phyloP scores from a whole-genome alignment of 2,113 vertebrate species.

The Tyto alba region DNA sequence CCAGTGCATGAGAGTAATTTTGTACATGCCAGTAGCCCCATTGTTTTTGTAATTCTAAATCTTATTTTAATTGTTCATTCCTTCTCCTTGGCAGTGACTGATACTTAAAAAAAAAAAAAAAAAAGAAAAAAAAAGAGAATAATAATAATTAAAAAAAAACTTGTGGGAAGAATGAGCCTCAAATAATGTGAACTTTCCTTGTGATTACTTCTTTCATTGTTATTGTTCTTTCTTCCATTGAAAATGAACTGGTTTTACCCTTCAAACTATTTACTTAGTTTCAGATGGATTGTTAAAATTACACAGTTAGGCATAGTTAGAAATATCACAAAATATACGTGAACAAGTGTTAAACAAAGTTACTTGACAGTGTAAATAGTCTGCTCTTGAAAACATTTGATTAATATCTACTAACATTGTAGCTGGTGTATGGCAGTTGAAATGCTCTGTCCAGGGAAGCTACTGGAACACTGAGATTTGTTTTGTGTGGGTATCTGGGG shows the following conservation, averaged over 20 bases:
- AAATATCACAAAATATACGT: neutral
- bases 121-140: neutral
- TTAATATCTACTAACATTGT: neutral
- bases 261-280: constrained; percentile 18
- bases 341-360: neutral
- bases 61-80: neutral
- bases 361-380: neutral
- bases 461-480: neutral
- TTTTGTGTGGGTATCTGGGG: neutral
- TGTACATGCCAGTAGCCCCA: neutral
- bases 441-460: neutral
- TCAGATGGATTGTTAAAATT: neutral
- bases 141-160: neutral
- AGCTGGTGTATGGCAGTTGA: neutral
- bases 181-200: constrained; percentile 12
- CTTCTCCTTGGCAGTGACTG: neutral
- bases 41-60: constrained; percentile 8
- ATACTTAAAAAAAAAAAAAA: neutral
- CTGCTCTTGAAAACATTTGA: neutral
- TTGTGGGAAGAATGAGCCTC: neutral
- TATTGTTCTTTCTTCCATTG: constrained; percentile 8
- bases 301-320: neutral
- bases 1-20: neutral
- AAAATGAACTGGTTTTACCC: constrained; percentile 16
- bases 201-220: constrained; percentile 1